Base-by-base conservation (phyloP, 2,797 vertebrate genomes). In the Gymnodraco acuticeps region DNA sequence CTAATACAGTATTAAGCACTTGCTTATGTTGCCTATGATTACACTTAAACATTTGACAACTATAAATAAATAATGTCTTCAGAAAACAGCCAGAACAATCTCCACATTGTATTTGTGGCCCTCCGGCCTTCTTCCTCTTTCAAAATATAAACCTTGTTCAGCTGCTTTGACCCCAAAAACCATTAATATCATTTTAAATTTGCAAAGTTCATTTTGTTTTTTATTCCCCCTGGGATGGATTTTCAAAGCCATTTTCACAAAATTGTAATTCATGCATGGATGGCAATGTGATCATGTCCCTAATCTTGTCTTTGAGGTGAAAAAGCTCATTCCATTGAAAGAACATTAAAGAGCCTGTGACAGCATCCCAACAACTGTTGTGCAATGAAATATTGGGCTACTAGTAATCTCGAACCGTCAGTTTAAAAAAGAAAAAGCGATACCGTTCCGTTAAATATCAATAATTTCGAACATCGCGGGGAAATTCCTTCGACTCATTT, bases 251-350 rank as follows among this genome's bases (percentile, higher is more conserved):
- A 59, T 56, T 77, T 64, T 45, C 61, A 73, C 76, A 23, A 77
- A 78, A 71, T 47, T 59, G 78, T 72, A 81, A 86, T 84, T 62
- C 52, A 72, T 67, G 75, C 64, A 43, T 16, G 42, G 53, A 69
- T 31, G 55, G 73, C 48, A 72, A 84, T 54, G 33, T 14, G 70
- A 83, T 16, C 63, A 64, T 11, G 47, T 52, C 43, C 61, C 72
- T 73, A 58, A 48, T 85, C 73, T 75, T 0, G 60, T 87, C 72
- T 82, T n/a, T 63, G 66, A 80, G 81, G 64, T 78, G 78, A 50
- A 75, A 87, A 72, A 64, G 43, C 64, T 73, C 77, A 56, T 17
- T 27, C 52, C 43, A 61, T 53, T 66, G 70, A 80, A 73, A 27
- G 10, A 43, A 50, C 16, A 45, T 59, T 61, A 54, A n/a, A n/a